Evolutionary conservation across 2,113 vertebrate genomes (phyloP).

Genomic region (Tetrao urogallus): DNA sequence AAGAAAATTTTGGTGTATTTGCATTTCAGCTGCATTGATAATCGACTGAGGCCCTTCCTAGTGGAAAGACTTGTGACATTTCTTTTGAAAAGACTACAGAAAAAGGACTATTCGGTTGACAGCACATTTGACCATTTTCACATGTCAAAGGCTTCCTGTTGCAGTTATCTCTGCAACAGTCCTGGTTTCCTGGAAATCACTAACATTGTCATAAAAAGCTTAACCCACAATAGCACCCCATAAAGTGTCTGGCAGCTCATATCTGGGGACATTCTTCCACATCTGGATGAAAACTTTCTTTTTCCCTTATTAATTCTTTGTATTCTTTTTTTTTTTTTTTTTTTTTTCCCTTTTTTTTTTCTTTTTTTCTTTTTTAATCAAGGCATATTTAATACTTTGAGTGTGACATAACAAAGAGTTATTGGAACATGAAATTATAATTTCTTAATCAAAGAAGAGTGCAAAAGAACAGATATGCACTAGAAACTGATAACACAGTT

Average conservation of each 20-base stretch:
- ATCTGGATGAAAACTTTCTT: neutral
- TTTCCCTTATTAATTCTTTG: neutral
- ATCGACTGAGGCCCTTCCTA: no score
- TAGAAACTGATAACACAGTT: neutral
- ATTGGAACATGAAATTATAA: neutral
- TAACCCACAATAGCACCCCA: neutral
- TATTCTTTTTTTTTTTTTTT: neutral
- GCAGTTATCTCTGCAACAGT: neutral
- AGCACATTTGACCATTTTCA: neutral
- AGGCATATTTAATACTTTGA: neutral
- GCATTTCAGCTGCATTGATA: neutral
- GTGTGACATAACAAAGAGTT: neutral
- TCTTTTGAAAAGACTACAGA: neutral
- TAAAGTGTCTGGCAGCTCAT: neutral
- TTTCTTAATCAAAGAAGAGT: neutral
- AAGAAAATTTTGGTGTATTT: neutral
- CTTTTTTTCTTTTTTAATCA: no score
- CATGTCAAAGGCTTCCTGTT: neutral
- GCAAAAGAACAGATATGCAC: neutral
- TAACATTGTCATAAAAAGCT: neutral
- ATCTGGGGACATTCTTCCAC: neutral
- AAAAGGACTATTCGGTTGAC: neutral
- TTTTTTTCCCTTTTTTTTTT: no score
- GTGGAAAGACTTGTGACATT: neutral
- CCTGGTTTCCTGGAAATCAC: neutral